Conservation (phyloP, 2,888 invertebrate species). For the Lagria hirta region DNA sequence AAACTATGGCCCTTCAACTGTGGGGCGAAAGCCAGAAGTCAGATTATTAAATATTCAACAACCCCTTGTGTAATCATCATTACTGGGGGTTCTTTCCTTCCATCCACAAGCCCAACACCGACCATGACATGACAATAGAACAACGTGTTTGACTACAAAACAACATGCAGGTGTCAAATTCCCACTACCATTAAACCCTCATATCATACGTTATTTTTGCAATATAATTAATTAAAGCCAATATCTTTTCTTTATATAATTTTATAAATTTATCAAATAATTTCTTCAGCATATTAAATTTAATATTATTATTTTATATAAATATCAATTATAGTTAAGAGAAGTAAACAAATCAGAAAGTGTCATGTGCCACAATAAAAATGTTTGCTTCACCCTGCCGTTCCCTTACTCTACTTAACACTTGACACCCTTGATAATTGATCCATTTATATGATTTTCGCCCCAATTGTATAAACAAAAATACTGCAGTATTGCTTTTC, state of each 20-base stretch:
- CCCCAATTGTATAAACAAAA: constrained; percentile 15
- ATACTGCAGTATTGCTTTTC: too few relatives aligned
- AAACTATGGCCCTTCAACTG: constrained; percentile 19
- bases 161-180: constrained; percentile 23
- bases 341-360: constrained; percentile 11
- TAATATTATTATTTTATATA: too few relatives aligned
- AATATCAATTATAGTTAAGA: too few relatives aligned
- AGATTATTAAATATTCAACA: constrained; percentile 46
- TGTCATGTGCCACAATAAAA: constrained; percentile 10
- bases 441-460: constrained; percentile 14
- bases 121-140: constrained; percentile 52
- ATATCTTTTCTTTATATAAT: too few relatives aligned
- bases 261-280: too few relatives aligned
- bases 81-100: constrained; percentile 32
- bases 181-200: constrained; percentile 18
- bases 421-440: constrained; percentile 14
- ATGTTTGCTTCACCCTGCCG: constrained; percentile 25
- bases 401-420: constrained; percentile 17
- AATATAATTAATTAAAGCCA: too few relatives aligned
- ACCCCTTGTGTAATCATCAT: constrained; percentile 42
- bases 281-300: not conserved
- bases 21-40: constrained; percentile 40
- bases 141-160: constrained; percentile 27
- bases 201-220: too few relatives aligned
- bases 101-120: constrained; percentile 30